Base-by-base conservation (phyloP, 2,113 vertebrate genomes). In the Nesoenas mayeri region DNA sequence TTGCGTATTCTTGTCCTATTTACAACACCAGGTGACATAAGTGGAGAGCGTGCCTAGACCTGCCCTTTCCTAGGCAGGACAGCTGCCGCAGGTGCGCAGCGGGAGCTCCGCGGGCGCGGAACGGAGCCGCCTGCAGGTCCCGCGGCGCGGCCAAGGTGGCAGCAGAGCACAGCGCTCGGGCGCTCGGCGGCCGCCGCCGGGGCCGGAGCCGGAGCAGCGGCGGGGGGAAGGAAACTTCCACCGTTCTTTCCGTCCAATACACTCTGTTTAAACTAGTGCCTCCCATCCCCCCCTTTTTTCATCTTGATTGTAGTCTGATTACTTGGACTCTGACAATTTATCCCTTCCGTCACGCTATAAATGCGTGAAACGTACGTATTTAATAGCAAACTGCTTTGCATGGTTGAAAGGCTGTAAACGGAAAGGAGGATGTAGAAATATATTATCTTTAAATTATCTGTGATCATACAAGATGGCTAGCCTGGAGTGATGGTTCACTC, bases 141-240 rank as follows among this genome's bases (percentile, higher is more conserved):
- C 80, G 75, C 47, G 24, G 72, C 62, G 93, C 96, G 88, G 95
- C 96, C 97, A 97, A 98, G 98, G 97, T 96, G 98, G 98, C 98
- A 98, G 98, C 96, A 98, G 83, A 98, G 94, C 96, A 79, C 71
- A 97, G 97, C 94, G 28, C 28, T 79, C 74, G 50, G 62, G 36
- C 15, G 47, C n/a, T 81, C 13, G 12, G 22, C 66, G 13, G 51
- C 18, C 18, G 22, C 13, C 9, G 31, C 60, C 17, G 26, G 21
- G 11, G 31, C 56, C 19, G 31, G 17, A 13, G 31, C 56, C 19
- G 62, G 44, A 57, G 40, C 16, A 32, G 32, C 44, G 19, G 40
- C n/a, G 24, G 11, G 6, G 26, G 64, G 85, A 47, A 50, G 48
- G 48, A 48, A 50, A 0, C 14, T 6, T 29, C 47, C 29, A 57